Conservation (phyloP, 2,888 invertebrate genomes). For the Tenodera sinensis region DNA sequence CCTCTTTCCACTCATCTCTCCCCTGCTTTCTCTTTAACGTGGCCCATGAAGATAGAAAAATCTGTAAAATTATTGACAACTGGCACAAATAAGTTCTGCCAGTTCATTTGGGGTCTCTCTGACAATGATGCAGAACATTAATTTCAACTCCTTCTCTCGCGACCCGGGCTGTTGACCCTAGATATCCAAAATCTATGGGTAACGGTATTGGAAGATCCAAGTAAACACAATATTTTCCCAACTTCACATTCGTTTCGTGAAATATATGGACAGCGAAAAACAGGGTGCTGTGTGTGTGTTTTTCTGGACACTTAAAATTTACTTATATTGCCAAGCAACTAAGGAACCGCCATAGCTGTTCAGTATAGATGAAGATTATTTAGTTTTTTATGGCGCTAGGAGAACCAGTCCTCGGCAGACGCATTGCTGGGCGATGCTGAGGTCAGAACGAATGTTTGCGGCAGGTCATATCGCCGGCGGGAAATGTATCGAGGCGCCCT, state of each 20-base stretch:
- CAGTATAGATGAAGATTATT: neutral
- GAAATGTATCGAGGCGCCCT: neutral
- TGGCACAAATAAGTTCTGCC: too few species aligned
- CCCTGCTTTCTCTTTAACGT: too few species aligned
- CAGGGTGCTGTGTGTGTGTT: neutral
- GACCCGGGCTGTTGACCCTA: neutral
- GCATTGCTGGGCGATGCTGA: neutral
- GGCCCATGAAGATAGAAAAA: too few species aligned
- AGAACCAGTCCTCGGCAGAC: neutral
- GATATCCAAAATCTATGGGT: neutral
- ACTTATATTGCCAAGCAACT: neutral
- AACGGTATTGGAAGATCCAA: neutral
- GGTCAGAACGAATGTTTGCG: neutral
- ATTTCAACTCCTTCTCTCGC: too few species aligned
- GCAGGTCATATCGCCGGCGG: neutral
- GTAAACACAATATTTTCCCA: neutral
- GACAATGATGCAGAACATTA: too few species aligned
- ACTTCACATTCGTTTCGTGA: neutral
- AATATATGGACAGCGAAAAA: neutral
- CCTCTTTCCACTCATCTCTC: too few species aligned
- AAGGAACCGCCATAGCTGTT: neutral
- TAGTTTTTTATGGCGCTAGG: neutral
- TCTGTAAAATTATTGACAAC: too few species aligned
- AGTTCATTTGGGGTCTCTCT: too few species aligned
- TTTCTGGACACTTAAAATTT: neutral